Evolutionary conservation across 2,888 invertebrate species (phyloP).

Genomic region (Drosophila demipolita): DNA sequence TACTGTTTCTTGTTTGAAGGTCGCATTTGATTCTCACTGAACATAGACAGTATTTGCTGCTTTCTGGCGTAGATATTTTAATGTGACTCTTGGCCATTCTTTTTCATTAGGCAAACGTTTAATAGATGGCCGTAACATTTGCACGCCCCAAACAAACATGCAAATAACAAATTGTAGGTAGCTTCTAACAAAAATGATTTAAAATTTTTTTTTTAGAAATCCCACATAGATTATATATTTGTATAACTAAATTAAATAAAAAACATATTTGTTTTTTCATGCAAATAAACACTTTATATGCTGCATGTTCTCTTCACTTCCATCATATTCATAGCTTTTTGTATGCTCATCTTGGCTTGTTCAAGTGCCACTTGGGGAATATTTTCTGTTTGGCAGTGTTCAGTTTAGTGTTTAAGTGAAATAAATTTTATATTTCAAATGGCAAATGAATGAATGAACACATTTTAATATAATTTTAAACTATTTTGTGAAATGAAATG

Average conservation of each 20-base stretch:
- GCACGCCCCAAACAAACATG: conserved; percentile 30
- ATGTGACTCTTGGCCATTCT: conserved; percentile 50
- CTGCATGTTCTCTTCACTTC: neutral
- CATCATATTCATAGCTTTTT: neutral
- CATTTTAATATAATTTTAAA: neutral
- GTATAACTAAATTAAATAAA: neutral
- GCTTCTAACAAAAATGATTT: neutral
- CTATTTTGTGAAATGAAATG: neutral
- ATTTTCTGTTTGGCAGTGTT: neutral
- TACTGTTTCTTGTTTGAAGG: conserved; percentile 26
- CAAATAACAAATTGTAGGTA: neutral
- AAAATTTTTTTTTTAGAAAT: neutral
- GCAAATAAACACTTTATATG: neutral
- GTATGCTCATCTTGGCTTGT: neutral
- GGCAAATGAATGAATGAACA: neutral
- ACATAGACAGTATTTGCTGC: conserved; percentile 21
- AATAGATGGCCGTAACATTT: conserved; percentile 36
- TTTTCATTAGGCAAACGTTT: conserved; percentile 57
- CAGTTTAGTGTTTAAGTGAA: neutral
- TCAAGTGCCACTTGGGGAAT: neutral
- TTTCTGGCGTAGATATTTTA: conserved; percentile 32
- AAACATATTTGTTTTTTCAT: neutral
- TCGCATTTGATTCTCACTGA: conserved; percentile 31
- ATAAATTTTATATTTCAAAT: neutral
- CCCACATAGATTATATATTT: neutral